These are phyloP conservation scores for Orgyia antiqua DNA, from an alignment of 2,888 invertebrate species.

Conservation along the genomic window DNA sequence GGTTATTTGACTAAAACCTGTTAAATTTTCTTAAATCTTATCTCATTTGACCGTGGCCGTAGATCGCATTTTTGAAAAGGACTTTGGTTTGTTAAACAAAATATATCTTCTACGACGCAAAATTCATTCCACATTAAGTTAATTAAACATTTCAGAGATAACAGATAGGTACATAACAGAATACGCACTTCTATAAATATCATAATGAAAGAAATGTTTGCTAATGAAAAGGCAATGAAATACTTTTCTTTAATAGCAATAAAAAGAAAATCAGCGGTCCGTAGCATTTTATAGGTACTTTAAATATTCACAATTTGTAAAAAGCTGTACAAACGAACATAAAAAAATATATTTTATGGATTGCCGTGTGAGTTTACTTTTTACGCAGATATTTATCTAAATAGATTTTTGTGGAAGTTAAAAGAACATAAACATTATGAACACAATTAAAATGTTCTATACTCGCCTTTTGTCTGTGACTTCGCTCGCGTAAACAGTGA, in stretches of 20 bases:
- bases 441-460: neutral
- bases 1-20: too few species aligned
- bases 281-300: constrained; percentile 31
- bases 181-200: neutral
- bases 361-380: neutral
- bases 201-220: constrained; percentile 12
- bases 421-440: neutral
- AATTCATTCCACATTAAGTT: too few species aligned
- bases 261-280: constrained; percentile 28
- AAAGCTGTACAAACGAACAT: constrained; percentile 7
- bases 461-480: too few species aligned
- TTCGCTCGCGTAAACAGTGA: too few species aligned
- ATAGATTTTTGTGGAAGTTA: neutral
- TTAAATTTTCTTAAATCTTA: too few species aligned
- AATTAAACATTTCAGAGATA: too few species aligned
- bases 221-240: constrained; percentile 11
- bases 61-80: too few species aligned
- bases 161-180: too few species aligned
- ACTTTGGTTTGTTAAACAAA: too few species aligned
- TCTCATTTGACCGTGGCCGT: too few species aligned
- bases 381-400: constrained; percentile 1
- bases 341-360: constrained; percentile 1
- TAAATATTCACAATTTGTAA: constrained; percentile 23
- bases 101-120: too few species aligned
- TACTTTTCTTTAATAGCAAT: constrained; percentile 22